These are phyloP conservation scores for Palaemon carinicauda DNA, from an alignment of 1,140 invertebrate species.

Conservation along the genomic window DNA sequence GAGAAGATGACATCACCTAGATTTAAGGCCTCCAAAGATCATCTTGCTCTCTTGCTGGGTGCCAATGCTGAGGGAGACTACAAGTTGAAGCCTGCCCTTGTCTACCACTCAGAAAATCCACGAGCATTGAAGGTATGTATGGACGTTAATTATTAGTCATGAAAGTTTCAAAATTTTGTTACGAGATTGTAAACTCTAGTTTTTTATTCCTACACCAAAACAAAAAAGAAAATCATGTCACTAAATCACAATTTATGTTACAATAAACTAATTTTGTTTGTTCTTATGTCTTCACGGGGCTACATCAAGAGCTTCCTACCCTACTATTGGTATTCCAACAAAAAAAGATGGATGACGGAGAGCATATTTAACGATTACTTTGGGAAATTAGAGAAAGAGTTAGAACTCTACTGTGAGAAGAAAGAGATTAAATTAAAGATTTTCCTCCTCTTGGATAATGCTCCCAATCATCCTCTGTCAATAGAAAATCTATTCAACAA, in stretches of 20 bases:
- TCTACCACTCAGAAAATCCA: no score
- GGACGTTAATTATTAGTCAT: no score
- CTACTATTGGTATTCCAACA: neutral
- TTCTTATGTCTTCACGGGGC: neutral
- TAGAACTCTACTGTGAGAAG: neutral
- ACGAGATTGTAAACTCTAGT: no score
- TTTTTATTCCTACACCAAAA: no score
- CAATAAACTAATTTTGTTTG: neutral
- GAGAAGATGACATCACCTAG: no score
- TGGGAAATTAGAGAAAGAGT: neutral
- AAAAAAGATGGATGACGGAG: neutral
- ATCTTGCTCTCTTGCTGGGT: no score
- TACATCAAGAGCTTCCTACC: constrained; percentile 6
- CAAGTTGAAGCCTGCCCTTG: no score
- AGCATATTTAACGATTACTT: neutral
- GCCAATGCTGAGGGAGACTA: no score
- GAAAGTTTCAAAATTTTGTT: no score
- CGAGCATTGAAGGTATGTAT: no score
- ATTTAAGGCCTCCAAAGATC: no score
- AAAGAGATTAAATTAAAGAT: neutral
- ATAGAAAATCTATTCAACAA: neutral
- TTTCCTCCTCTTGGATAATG: neutral
- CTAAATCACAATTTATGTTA: neutral
- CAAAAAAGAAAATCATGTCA: no score
- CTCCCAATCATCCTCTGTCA: neutral